Base-by-base conservation (phyloP, 2,797 vertebrate species). In the Spinibarbus caldwelli region DNA sequence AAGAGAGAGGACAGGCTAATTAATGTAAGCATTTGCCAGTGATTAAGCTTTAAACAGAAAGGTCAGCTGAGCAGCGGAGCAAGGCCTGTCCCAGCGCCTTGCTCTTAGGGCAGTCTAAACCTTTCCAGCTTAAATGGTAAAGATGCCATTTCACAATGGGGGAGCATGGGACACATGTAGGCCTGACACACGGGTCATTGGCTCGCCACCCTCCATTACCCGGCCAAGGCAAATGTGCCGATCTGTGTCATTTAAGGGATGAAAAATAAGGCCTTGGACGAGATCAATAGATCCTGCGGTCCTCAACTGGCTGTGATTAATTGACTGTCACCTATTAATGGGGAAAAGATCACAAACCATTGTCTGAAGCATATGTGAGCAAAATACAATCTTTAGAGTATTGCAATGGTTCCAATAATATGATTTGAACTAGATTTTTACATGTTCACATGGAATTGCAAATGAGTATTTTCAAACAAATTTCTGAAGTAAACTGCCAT, bases 11-110 rank as follows among this genome's bases (percentile, higher is more conserved):
- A 91, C 90, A 87, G 84, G 92, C 96, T 98, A 99, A 98, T 99
- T 99, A 98, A 97, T 97, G 96, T 95, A 97, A 97, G 97, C 97
- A 97, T 98, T 97, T 98, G 97, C 97, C 97, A 98, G 93, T 95
- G 95, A 96, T 96, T 95, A 95, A 98, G 95, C 97, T 97, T 96
- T 96, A 96, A 97, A 97, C 92, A 96, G 97, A 97, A 98, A 98
- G 98, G 98, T 96, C 98, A 98, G 96, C 96, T 95, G 96, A 96
- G 96, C 97, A 96, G 93, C 95, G 96, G 97, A 95, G 97, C 96
- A 93, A 96, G 95, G 93, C 94, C 94, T 95, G 96, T 96, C 96
- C 96, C 95, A 94, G 90, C 94, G 91, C 96, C 94, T 93, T 97
- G 96, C 97, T 94, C 97, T 97, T 94, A 96, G 94, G 95, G 95